Evolutionary conservation across 1,140 invertebrate genomes (phyloP).

Genomic region (Papilio machaon): DNA sequence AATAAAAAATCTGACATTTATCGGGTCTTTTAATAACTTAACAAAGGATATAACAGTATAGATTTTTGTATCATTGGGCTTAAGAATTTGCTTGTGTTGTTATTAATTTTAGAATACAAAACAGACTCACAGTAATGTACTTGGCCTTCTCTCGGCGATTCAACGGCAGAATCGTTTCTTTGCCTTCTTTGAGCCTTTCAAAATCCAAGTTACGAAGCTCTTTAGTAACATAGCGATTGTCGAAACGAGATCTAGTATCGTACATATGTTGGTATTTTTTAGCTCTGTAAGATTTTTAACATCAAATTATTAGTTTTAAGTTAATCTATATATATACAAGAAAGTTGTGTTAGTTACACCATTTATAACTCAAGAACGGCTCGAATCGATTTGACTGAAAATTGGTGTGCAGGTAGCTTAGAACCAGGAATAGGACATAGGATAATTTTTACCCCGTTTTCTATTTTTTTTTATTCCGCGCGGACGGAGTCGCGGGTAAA

Average conservation of each 20-base stretch:
- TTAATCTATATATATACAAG: not conserved
- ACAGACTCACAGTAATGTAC: constrained; percentile 58
- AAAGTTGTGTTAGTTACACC: too few species aligned
- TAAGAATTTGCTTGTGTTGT: not conserved
- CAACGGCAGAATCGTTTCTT: constrained; percentile 87
- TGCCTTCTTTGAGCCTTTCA: constrained; percentile 83
- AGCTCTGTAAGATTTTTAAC: constrained; percentile 78
- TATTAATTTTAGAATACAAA: too few species aligned
- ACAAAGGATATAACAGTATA: not conserved
- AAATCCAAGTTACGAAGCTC: constrained; percentile 87
- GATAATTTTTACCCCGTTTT: too few species aligned
- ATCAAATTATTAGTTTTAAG: not conserved
- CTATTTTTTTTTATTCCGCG: too few species aligned
- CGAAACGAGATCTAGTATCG: constrained; percentile 86
- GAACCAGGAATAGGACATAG: too few species aligned
- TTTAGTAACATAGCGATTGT: constrained; percentile 89
- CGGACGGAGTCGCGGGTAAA: too few species aligned
- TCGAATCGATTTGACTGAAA: too few species aligned
- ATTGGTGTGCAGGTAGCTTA: too few species aligned
- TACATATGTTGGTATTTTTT: constrained; percentile 88
- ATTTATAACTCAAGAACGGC: too few species aligned
- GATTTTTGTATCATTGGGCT: not conserved
- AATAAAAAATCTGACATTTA: not conserved
- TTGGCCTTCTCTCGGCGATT: constrained; percentile 84
- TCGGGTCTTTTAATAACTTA: not conserved